phyloP scores from a whole-genome alignment of 1,140 invertebrate genomes.

The Uloborus diversus region DNA sequence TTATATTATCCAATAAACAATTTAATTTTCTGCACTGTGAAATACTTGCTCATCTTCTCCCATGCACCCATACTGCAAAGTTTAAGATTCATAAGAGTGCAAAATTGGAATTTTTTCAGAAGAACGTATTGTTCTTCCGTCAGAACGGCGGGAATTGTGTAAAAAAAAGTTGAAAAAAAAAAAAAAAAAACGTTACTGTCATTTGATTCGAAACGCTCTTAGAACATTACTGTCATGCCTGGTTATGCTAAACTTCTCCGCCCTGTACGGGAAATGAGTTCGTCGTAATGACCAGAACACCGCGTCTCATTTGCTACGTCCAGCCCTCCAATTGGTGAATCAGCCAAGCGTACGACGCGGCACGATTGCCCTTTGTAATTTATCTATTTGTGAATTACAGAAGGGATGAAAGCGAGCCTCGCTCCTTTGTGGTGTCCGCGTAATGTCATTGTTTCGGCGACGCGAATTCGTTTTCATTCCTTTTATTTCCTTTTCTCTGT shows the following conservation, averaged over 20 bases:
- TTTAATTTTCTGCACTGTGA: too few relatives aligned
- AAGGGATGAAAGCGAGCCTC: background rate
- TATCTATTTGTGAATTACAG: conserved; percentile 54
- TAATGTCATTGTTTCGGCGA: conserved; percentile 41
- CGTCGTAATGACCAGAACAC: conserved; percentile 42
- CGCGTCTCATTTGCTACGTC: conserved; percentile 35
- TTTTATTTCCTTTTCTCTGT: background rate
- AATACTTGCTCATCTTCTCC: too few relatives aligned
- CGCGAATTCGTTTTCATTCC: conserved; percentile 16
- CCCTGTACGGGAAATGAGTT: conserved; percentile 41
- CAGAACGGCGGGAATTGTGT: too few relatives aligned
- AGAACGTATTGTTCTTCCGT: too few relatives aligned
- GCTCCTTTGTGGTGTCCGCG: conserved; percentile 3
- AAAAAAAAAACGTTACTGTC: too few relatives aligned
- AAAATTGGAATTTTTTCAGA: too few relatives aligned
- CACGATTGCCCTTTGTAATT: conserved; percentile 47
- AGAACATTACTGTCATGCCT: conserved; percentile 27
- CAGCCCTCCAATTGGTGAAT: conserved; percentile 38
- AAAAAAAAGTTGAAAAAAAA: too few relatives aligned
- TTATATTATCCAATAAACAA: too few relatives aligned
- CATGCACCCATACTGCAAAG: too few relatives aligned
- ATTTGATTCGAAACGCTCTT: conserved; percentile 37
- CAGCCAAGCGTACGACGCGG: conserved; percentile 42
- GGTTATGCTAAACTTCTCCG: conserved; percentile 38
- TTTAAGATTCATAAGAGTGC: too few relatives aligned